Evolutionary conservation across 1,140 invertebrate species (phyloP).

Genomic region (Diploscapter pachys): DNA sequence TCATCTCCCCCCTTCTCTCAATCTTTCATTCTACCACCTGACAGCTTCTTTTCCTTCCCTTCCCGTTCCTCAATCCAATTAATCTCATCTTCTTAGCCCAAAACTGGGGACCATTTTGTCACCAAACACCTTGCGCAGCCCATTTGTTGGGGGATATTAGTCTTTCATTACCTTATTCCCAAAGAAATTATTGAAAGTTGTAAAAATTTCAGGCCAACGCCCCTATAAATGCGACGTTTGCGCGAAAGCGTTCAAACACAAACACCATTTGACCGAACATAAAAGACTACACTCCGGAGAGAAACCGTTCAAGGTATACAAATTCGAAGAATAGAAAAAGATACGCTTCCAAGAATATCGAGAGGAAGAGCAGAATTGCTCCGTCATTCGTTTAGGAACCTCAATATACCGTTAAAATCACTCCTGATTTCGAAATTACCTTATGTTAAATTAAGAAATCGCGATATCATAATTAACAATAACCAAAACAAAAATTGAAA

Average conservation of each 20-base stretch:
- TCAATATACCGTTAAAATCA: constrained; percentile 8
- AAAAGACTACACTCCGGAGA: constrained; percentile 95
- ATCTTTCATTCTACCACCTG: too few species aligned
- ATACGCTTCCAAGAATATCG: too few species aligned
- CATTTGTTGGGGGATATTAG: too few species aligned
- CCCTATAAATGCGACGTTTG: constrained; percentile 97
- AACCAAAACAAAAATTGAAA: constrained; percentile 5
- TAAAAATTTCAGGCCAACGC: constrained; percentile 76
- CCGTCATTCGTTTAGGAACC: neutral
- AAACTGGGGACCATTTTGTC: neutral
- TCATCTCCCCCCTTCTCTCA: too few species aligned
- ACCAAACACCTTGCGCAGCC: constrained; percentile 16
- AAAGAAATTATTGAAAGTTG: too few species aligned
- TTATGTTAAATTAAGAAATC: constrained; percentile 1
- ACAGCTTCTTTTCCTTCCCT: neutral
- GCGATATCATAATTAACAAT: neutral
- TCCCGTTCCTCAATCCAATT: constrained; percentile 16
- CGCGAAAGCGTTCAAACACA: constrained; percentile 99
- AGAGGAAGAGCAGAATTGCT: constrained; percentile 11
- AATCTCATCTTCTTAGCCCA: constrained; percentile 3
- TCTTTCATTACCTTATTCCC: neutral
- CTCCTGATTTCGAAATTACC: constrained; percentile 7
- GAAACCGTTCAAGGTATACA: constrained; percentile 67
- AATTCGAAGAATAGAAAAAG: too few species aligned
- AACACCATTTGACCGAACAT: constrained; percentile 98